Percentiles rank a stretch among this genome's conserved stretches.
Evolutionary conservation across 2,797 vertebrate species (phyloP).

Genomic region (Luscinia luscinia): DNA sequence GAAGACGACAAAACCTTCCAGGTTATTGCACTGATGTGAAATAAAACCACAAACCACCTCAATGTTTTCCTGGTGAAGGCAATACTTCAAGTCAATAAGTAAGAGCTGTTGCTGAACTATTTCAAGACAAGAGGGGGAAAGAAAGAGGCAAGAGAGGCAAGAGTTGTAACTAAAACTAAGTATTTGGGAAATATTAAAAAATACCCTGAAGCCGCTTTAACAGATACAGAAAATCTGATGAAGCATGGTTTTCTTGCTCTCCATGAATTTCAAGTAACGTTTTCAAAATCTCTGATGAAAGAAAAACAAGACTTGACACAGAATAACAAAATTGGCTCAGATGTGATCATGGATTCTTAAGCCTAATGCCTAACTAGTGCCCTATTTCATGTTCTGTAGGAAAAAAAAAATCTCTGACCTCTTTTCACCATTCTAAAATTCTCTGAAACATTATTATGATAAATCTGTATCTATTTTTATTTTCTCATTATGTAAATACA

Average conservation of each 20-base stretch:
- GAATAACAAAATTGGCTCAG: not conserved
- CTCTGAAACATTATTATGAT: not conserved
- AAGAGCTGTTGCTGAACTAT: slow-evolving; percentile 1
- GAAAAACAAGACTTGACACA: not conserved
- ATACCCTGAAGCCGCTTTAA: not conserved
- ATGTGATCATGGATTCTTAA: not conserved
- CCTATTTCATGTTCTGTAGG: not conserved
- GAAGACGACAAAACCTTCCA: not conserved
- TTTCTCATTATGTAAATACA: slow-evolving; percentile 3
- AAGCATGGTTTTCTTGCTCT: not conserved
- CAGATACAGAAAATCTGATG: not conserved
- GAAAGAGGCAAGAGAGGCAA: not conserved
- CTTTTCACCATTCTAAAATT: not conserved
- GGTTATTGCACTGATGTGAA: not conserved
- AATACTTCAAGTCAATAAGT: not conserved
- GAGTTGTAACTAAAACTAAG: not conserved
- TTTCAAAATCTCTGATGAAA: not conserved
- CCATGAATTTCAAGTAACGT: not conserved
- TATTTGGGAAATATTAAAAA: not conserved
- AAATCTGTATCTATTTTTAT: not conserved
- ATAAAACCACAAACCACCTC: not conserved
- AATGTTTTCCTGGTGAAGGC: not conserved
- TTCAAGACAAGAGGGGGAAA: not conserved
- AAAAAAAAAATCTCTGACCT: not conserved
- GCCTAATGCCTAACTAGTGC: not conserved